phyloP scores from a whole-genome alignment of 1,140 invertebrate genomes.

The Sinonovacula constricta region DNA sequence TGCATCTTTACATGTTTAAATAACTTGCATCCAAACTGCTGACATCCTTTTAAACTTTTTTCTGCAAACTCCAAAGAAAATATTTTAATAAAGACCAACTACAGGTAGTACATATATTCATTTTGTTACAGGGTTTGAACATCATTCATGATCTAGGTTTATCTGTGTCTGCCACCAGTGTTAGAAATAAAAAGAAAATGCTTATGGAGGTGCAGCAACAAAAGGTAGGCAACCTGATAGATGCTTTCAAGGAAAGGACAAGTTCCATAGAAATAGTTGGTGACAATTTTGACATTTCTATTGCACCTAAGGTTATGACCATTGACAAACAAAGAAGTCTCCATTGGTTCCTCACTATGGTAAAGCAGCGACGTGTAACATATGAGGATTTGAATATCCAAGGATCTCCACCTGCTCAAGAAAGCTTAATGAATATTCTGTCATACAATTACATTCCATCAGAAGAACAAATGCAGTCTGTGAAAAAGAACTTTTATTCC shows the following conservation, averaged over 20 bases:
- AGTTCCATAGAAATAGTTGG: slow-evolving; percentile 20
- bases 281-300: slow-evolving; percentile 22
- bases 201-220: slow-evolving; percentile 27
- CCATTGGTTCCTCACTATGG: slow-evolving; percentile 34
- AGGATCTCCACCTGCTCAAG: neutral
- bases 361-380: slow-evolving; percentile 7
- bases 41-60: too few relatives aligned
- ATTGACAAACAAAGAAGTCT: slow-evolving; percentile 20
- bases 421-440: neutral
- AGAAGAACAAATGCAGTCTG: neutral
- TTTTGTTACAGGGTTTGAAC: slow-evolving; percentile 20
- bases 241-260: neutral
- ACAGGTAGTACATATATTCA: neutral
- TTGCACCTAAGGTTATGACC: slow-evolving; percentile 23
- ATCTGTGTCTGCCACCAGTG: slow-evolving; percentile 25
- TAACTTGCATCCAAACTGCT: too few relatives aligned
- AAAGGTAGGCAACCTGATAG: neutral
- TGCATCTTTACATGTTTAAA: too few relatives aligned
- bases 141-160: slow-evolving; percentile 26
- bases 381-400: slow-evolving; percentile 11
- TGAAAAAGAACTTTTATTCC: slow-evolving; percentile 9
- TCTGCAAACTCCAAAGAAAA: too few relatives aligned
- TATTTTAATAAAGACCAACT: too few relatives aligned
- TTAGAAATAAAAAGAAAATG: slow-evolving; percentile 24
- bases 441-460: slow-evolving; percentile 4